A percentile compares a stretch with the other conserved stretches of the same genome.
phyloP scores from a whole-genome alignment of 2,888 invertebrate genomes.

The Conops quadrifasciatus region DNA sequence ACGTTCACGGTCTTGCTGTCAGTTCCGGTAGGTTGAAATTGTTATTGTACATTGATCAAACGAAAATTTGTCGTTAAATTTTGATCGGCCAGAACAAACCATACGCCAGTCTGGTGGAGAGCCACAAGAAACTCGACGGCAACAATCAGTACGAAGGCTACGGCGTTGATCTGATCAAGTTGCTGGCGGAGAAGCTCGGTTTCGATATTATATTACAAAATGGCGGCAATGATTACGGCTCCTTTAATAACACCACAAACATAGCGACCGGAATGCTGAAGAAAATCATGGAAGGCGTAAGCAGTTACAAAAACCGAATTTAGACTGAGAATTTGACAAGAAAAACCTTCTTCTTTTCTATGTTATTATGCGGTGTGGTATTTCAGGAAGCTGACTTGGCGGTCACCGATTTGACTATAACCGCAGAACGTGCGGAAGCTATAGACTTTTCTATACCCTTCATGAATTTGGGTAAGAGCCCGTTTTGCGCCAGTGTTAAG shows the following conservation, averaged over 20 bases:
- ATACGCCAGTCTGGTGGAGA: constrained; percentile 84
- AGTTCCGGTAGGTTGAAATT: constrained; percentile 68
- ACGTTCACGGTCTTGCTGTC: constrained; percentile 76
- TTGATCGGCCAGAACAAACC: constrained; percentile 70
- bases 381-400: constrained; percentile 85
- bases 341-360: no score
- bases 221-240: constrained; percentile 81
- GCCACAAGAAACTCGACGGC: constrained; percentile 72
- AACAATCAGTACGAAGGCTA: constrained; percentile 88
- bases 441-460: constrained; percentile 96
- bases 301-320: constrained; percentile 24
- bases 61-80: not conserved
- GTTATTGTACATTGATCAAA: not conserved
- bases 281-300: constrained; percentile 75
- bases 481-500: no score
- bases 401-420: constrained; percentile 89
- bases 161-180: constrained; percentile 84
- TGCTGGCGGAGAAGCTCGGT: constrained; percentile 77
- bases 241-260: constrained; percentile 69
- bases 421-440: constrained; percentile 84
- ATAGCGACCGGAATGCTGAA: constrained; percentile 89
- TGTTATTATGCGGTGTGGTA: not conserved
- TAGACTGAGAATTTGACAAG: no score
- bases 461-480: constrained; percentile 79
- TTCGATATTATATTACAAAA: constrained; percentile 85